Evolutionary conservation across 2,888 invertebrate species (phyloP), one percentile per base, ranked within the genome.

Genomic region (Nysson spinosus): DNA sequence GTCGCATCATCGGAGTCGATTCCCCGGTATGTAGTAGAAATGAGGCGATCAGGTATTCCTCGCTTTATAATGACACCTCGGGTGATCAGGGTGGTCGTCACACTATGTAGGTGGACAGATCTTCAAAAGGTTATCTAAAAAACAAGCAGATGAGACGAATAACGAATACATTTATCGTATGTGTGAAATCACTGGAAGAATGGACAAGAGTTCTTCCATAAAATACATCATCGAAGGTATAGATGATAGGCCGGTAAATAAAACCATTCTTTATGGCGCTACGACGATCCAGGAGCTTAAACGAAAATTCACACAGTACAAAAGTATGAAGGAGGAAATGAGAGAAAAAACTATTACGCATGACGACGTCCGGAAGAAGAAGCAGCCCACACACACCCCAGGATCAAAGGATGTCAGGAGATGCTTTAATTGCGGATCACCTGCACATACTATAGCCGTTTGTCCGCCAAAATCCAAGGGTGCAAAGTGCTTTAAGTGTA

Each of bases 201-300:
- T 75, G 2, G 72, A 70, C 19, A 60, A 65, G 7, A 60, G 44
- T 3, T 69, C 74, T 0, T 7, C 69, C 16, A 66, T 74, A 6
- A 62, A 69, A 11, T 54, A 72, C 19, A 64, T 72, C 3, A 66
- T 72, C 0, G 61, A 62, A 5, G 74, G 69, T 1, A 50, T 72
- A 2, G 55, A 44, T 2, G 69, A 65, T 35, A 43, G 54, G 16
- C 68, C 68, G 32, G 28, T 26, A 4, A 65, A 60, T 11, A 30
- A 30, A 30, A 30, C 30, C 4, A n/a, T 30, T 4, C 11, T 30
- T n/a, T 11, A 30, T n/a, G 30, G n/a, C 4, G 30, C 30, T n/a
- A n/a, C 9, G 4, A 30, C 30, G n/a, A 4, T 30, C n/a, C 30
- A 30, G 9, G 30, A 11, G 9, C 4, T 30, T 4, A 30, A 11